Evolutionary conservation across 2,888 invertebrate species (phyloP).

Genomic region (Melinaea marsaeus): DNA sequence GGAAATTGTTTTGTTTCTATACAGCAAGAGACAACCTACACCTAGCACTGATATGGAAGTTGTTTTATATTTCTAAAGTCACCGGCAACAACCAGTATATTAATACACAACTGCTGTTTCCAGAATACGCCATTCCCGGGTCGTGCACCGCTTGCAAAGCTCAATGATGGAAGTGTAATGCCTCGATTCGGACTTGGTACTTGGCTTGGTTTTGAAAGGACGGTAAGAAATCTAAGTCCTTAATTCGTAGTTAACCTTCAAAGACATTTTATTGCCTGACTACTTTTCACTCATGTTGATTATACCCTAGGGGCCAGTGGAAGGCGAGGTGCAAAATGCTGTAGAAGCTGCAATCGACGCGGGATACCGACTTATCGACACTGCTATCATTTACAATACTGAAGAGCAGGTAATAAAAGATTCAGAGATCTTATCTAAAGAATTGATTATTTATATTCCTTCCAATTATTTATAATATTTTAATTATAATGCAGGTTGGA

Average conservation of each 20-base stretch:
- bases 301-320: slow-evolving; percentile 18
- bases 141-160: slow-evolving; percentile 57
- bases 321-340: slow-evolving; percentile 58
- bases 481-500: slow-evolving; percentile 46
- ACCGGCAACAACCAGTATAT: too few relatives aligned
- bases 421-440: too few relatives aligned
- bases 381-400: slow-evolving; percentile 78
- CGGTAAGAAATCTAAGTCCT: slow-evolving; percentile 49
- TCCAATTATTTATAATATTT: not conserved
- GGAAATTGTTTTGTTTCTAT: too few relatives aligned
- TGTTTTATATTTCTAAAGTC: too few relatives aligned
- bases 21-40: too few relatives aligned
- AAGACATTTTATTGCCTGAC: not conserved
- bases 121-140: slow-evolving; percentile 29
- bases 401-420: slow-evolving; percentile 62
- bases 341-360: slow-evolving; percentile 77
- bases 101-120: not conserved
- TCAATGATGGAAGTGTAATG: slow-evolving; percentile 78
- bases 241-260: not conserved
- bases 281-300: not conserved
- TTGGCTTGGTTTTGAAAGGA: slow-evolving; percentile 59
- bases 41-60: too few relatives aligned
- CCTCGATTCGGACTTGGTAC: slow-evolving; percentile 82
- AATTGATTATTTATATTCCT: too few relatives aligned
- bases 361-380: slow-evolving; percentile 82